Base-by-base conservation (phyloP, 2,113 vertebrate genomes). In the Odontesthes bonariensis region DNA sequence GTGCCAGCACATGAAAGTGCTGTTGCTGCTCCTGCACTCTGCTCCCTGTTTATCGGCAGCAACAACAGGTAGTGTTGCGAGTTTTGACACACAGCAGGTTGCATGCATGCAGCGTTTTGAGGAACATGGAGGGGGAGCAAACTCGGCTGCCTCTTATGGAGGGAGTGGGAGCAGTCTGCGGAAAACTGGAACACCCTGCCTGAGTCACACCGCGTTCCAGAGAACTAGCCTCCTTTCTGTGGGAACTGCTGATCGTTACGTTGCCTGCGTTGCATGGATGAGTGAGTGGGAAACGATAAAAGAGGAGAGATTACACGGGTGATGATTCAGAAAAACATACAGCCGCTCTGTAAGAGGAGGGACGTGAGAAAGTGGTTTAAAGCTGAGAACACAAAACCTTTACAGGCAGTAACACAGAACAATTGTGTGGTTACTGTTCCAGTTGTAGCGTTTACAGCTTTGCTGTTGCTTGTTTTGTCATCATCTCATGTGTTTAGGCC, bases 141-240 rank as follows among this genome's bases (percentile, higher is more conserved):
- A 40, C 35, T 10, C 20, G 64, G 64, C 69, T 46, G 63, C 57
- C 44, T 70, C 44, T 54, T 42, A 33, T 3, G 10, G 66, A 73
- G 63, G 53, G 59, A 68, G 70, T 64, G 62, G 69, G 63, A 86
- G 77, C 61, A 51, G 60, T 76, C 60, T 82, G 56, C 73, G 76
- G 44, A 75, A 86, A 89, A 85, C 40, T 82, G 59, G 77, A 86
- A 46, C 73, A 73, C 47, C 77, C 80, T 83, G 80, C 77, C 80
- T 83, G 80, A 88, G 69, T 86, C 82, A 82, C 77, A 55, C 86
- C 77, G 75, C 19, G 4, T n/a, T 57, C 64, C 56, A 75, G 73
- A 69, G 56, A 77, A 66, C 1, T 62, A 69, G 56, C 76, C 80
- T 78, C 14, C 4, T 77, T 82, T 70, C 73, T 73, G n/a, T 68